These are phyloP conservation scores for Heliconius ethilla DNA, from an alignment of 2,888 invertebrate genomes.

Conservation along the genomic window DNA sequence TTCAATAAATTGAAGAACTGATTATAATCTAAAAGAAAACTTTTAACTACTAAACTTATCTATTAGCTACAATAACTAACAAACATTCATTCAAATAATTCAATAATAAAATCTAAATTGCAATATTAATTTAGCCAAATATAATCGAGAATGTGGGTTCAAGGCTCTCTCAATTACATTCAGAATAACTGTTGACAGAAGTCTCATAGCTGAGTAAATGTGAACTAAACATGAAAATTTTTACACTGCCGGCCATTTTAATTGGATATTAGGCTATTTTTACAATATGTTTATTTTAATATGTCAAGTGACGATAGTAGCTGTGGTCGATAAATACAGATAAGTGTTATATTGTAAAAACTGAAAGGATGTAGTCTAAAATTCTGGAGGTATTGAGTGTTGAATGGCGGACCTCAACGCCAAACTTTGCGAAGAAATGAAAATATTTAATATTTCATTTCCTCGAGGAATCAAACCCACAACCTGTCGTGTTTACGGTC, in stretches of 20 bases:
- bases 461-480: background rate
- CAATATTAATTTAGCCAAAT: slow-evolving; percentile 19
- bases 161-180: slow-evolving; percentile 20
- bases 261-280: background rate
- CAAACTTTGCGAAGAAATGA: too few relatives aligned
- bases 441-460: too few relatives aligned
- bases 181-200: slow-evolving; percentile 24
- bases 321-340: background rate
- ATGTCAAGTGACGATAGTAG: too few relatives aligned
- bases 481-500: too few relatives aligned
- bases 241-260: slow-evolving; percentile 12
- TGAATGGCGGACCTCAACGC: too few relatives aligned
- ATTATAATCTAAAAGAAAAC: too few relatives aligned
- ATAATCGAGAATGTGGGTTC: slow-evolving; percentile 21
- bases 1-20: too few relatives aligned
- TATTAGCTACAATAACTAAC: background rate
- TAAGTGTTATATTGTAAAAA: background rate
- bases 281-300: too few relatives aligned
- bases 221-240: slow-evolving; percentile 27
- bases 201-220: slow-evolving; percentile 21
- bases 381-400: too few relatives aligned
- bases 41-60: too few relatives aligned
- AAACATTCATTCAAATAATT: background rate
- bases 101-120: slow-evolving; percentile 1
- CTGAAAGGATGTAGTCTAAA: background rate